These are phyloP conservation scores for Actinernus sp. DNA, from an alignment of 92 coral and sea anemone species.

Conservation along the genomic window DNA sequence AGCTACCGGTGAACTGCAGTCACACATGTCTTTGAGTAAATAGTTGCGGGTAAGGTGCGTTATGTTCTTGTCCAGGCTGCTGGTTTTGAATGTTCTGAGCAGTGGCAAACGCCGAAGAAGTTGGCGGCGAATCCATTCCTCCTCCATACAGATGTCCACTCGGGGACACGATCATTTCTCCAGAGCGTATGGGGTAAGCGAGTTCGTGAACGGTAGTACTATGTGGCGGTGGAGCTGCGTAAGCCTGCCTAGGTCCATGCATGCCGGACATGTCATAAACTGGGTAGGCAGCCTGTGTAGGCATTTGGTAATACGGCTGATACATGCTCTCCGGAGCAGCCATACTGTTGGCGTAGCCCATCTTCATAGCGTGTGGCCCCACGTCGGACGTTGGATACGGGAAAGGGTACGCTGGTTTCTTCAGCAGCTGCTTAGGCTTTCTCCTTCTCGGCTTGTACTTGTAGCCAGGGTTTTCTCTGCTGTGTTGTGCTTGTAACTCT, in stretches of 20 bases:
- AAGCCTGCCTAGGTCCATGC: constrained; percentile 81
- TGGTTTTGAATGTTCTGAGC: constrained; percentile 84
- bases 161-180: constrained; percentile 74
- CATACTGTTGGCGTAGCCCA: constrained; percentile 87
- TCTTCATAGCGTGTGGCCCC: constrained; percentile 88
- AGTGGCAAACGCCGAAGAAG: constrained; percentile 75
- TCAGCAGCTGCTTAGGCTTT: constrained; percentile 92
- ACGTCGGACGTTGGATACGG: constrained; percentile 77
- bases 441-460: constrained; percentile 97
- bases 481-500: constrained; percentile 92
- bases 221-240: constrained; percentile 63
- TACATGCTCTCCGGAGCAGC: constrained; percentile 85
- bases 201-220: constrained; percentile 67
- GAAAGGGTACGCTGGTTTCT: constrained; percentile 91
- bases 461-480: constrained; percentile 94
- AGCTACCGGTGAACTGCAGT: constrained; percentile 39
- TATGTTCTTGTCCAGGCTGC: constrained; percentile 66
- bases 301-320: constrained; percentile 86
- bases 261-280: constrained; percentile 90
- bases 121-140: constrained; percentile 78
- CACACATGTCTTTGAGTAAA: constrained; percentile 93
- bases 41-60: constrained; percentile 74
- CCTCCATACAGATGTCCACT: constrained; percentile 75
- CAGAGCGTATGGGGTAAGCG: constrained; percentile 70
- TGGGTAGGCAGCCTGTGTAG: constrained; percentile 75